These are phyloP conservation scores for Ammodytes dubius DNA, from an alignment of 2,113 vertebrate genomes.

Conservation along the genomic window DNA sequence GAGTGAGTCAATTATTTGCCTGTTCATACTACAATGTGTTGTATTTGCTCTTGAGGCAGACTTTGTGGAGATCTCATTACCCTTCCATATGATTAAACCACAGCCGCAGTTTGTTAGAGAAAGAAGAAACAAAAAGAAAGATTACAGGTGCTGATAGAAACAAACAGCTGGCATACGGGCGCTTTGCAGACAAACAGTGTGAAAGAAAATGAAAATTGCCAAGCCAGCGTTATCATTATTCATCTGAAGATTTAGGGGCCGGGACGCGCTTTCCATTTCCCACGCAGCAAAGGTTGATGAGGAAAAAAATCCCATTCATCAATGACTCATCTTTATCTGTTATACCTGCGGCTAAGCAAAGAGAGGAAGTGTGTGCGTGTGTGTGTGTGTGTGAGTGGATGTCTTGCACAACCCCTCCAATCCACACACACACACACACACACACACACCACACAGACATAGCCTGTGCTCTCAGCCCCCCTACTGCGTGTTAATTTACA, in stretches of 20 bases:
- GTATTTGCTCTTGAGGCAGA: no score
- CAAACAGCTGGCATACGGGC: constrained; percentile 55
- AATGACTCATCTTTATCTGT: constrained; percentile 83
- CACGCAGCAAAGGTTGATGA: constrained; percentile 79
- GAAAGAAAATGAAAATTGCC: constrained; percentile 58
- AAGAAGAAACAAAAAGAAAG: neutral
- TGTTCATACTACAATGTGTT: no score
- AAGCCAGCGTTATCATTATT: constrained; percentile 74
- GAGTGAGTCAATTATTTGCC: no score
- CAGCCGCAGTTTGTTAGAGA: no score
- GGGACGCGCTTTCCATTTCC: constrained; percentile 76
- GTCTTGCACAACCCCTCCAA: neutral
- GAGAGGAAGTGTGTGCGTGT: constrained; percentile 38
- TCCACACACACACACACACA: constrained; percentile 14
- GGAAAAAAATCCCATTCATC: constrained; percentile 86
- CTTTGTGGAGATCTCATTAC: neutral
- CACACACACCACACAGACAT: no score
- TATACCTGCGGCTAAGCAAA: constrained; percentile 74
- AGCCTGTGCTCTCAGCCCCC: constrained; percentile 55
- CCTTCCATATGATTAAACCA: no score
- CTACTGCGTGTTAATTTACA: constrained; percentile 83
- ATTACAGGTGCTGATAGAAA: constrained; percentile 38
- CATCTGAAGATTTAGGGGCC: constrained; percentile 81
- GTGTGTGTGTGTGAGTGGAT: constrained; percentile 25
- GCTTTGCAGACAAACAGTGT: constrained; percentile 63